These are phyloP conservation scores for Xiphophorus couchianus DNA, from an alignment of 2,113 vertebrate species.

Conservation along the genomic window DNA sequence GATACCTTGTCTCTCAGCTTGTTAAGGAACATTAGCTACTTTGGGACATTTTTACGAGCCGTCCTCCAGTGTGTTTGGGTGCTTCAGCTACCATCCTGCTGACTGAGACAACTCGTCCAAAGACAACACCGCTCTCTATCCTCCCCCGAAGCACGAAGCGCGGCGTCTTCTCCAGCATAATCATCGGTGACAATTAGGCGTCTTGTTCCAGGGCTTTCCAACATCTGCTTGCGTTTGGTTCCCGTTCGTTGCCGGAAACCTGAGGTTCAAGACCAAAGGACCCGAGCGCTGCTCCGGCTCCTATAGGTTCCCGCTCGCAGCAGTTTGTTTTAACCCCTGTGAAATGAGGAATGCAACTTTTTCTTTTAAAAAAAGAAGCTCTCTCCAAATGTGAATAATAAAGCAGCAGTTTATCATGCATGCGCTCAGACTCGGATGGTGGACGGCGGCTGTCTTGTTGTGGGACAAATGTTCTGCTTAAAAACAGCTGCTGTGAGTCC, in stretches of 20 bases:
- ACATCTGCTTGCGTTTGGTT: conserved; percentile 29
- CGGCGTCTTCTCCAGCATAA: conserved; percentile 17
- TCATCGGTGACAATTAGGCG: conserved; percentile 24
- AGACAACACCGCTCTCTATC: conserved; percentile 45
- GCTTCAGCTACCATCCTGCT: conserved; percentile 35
- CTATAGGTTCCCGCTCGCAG: conserved; percentile 50
- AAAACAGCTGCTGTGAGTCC: conserved; percentile 41
- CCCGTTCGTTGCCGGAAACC: conserved; percentile 21
- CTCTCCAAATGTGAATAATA: conserved; percentile 62
- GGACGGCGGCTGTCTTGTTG: conserved; percentile 33
- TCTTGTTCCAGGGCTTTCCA: conserved; percentile 21
- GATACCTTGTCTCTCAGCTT: conserved; percentile 38
- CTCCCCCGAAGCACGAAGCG: neutral
- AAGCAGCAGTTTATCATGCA: conserved; percentile 48
- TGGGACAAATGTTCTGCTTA: conserved; percentile 39
- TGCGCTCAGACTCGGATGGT: conserved; percentile 32
- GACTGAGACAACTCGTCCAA: conserved; percentile 46
- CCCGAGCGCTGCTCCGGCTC: conserved; percentile 40
- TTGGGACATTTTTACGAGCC: conserved; percentile 45
- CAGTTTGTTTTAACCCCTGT: conserved; percentile 53
- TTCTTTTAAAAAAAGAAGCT: conserved; percentile 50
- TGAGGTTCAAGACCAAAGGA: conserved; percentile 45
- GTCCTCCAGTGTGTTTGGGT: conserved; percentile 31
- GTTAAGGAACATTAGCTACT: conserved; percentile 60
- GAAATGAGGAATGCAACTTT: conserved; percentile 70